phyloP scores from a whole-genome alignment of 2,888 invertebrate species.

The Diabrotica balteata region DNA sequence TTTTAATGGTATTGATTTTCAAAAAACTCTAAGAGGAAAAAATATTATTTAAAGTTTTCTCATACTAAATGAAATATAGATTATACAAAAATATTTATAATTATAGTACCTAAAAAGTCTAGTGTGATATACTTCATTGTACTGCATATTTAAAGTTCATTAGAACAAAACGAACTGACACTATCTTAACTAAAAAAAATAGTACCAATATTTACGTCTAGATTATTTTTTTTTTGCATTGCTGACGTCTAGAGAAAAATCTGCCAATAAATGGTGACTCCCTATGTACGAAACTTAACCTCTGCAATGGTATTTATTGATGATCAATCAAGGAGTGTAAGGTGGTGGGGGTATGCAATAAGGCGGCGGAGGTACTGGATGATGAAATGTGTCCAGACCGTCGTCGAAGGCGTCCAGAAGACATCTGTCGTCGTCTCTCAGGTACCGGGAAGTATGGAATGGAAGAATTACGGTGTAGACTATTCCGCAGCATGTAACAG shows the following conservation, averaged over 20 bases:
- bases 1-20: no score
- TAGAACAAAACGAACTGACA: no score
- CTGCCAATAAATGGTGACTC: not conserved
- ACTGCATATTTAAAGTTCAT: no score
- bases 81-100: no score
- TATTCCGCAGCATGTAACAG: constrained; percentile 71
- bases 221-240: not conserved
- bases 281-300: not conserved
- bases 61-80: no score
- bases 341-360: constrained; percentile 64
- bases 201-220: no score
- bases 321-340: constrained; percentile 62
- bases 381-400: constrained; percentile 65
- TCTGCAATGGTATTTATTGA: constrained; percentile 12
- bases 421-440: constrained; percentile 62
- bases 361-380: constrained; percentile 66
- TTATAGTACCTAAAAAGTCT: no score
- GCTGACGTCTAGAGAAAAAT: not conserved
- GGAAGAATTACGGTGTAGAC: constrained; percentile 73
- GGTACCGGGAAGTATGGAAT: constrained; percentile 62
- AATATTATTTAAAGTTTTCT: no score
- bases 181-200: no score
- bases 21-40: no score
- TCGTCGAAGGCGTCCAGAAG: constrained; percentile 71
- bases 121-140: no score